Evolutionary conservation across 2,888 invertebrate species (phyloP), one percentile per base, ranked within the genome.

Genomic region (Cordylochernes scorpioides): DNA sequence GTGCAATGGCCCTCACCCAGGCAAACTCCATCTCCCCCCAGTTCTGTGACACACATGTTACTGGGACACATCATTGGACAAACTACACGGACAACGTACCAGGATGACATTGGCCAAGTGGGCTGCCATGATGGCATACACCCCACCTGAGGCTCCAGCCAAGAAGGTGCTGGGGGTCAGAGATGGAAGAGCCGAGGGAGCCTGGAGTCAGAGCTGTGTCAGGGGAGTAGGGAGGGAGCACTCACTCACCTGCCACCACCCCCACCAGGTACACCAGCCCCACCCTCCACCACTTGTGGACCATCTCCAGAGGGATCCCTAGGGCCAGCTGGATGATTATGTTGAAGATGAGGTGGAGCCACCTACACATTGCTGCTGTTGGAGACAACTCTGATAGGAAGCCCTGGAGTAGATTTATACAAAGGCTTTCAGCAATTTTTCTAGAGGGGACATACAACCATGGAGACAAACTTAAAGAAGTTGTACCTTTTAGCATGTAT

Each of bases 21-120:
- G 82, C 80, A 50, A 71, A 82, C 47, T 86, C 77, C 94, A 97
- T 97, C 57, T 94, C 84, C 10, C 65, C 61, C 78, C 86, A 97
- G 54, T 97, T 97, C 78, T 82, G 56, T 13, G 32, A 31, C 17
- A 13, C n/a, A n/a, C n/a, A n/a, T n/a, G n/a, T n/a, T n/a, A n/a
- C n/a, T n/a, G n/a, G n/a, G n/a, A n/a, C n/a, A n/a, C n/a, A n/a
- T n/a, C n/a, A n/a, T n/a, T n/a, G n/a, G n/a, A n/a, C n/a, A n/a
- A n/a, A n/a, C n/a, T n/a, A n/a, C n/a, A n/a, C n/a, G n/a, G n/a
- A n/a, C n/a, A 24, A 46, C 55, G 55, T 47, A 73, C 72, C 68
- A 84, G 70, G 30, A 84, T 65, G 32, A 88, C 74, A 19, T 78
- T 78, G 3, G 86, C 75, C 29, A 88, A 65, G 48, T 91, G 88